phyloP scores from a whole-genome alignment of 2,797 vertebrate species.

The Labroides dimidiatus region DNA sequence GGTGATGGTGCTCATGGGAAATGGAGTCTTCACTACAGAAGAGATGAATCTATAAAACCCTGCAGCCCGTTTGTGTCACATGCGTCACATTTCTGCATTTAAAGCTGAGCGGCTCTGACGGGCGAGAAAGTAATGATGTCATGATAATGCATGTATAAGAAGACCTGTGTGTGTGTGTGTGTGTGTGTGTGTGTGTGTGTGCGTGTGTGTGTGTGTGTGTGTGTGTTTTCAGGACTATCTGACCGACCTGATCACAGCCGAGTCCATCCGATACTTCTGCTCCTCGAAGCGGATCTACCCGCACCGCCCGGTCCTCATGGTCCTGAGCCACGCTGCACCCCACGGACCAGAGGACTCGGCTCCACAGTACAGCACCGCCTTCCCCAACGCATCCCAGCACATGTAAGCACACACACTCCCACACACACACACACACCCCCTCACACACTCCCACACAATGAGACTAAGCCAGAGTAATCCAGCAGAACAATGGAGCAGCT shows the following conservation, averaged over 20 bases:
- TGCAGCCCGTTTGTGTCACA: too few species aligned
- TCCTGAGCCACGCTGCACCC: conserved; percentile 94
- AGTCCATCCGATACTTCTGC: conserved; percentile 93
- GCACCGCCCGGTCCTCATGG: conserved; percentile 93
- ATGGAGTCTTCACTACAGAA: too few species aligned
- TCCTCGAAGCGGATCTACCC: conserved; percentile 94
- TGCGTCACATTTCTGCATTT: too few species aligned
- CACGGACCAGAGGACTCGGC: conserved; percentile 95
- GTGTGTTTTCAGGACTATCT: conserved; percentile 90
- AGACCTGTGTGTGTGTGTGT: too few species aligned
- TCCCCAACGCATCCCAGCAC: conserved; percentile 96
- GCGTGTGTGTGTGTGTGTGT: conserved; percentile 1
- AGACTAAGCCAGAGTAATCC: too few species aligned
- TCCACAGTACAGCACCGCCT: conserved; percentile 92
- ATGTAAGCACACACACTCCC: conserved; percentile 85
- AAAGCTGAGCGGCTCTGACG: too few species aligned
- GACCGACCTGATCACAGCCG: conserved; percentile 95
- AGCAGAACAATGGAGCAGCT: too few species aligned
- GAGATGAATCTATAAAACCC: too few species aligned
- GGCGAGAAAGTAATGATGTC: too few species aligned
- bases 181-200: too few species aligned
- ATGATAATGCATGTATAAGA: too few species aligned
- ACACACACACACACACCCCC: conserved; percentile 6
- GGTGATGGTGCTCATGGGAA: too few species aligned
- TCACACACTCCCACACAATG: not conserved